Conservation (phyloP, 1,140 invertebrate species). For the Paralvinella palmiformis region DNA sequence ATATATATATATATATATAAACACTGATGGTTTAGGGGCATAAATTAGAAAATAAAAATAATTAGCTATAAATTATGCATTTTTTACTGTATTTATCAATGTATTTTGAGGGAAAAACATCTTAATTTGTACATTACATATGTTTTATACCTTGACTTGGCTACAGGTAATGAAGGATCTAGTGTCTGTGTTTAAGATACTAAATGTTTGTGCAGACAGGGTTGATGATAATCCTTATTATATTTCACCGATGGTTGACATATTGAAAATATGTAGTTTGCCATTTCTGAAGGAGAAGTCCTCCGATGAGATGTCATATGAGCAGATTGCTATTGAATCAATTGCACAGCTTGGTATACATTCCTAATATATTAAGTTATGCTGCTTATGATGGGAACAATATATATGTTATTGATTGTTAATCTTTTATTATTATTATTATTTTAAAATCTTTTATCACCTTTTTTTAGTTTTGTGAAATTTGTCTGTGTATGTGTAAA, state of each 20-base stretch:
- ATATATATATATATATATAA: not conserved
- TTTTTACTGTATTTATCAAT: not conserved
- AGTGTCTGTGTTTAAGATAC: conserved; percentile 44
- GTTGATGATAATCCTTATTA: conserved; percentile 38
- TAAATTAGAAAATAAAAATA: not conserved
- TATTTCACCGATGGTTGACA: conserved; percentile 40
- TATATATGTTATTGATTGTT: not conserved
- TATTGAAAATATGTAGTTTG: conserved; percentile 41
- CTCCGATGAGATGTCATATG: conserved; percentile 47
- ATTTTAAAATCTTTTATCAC: too few species aligned
- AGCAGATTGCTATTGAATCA: conserved; percentile 46
- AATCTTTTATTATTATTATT: conserved; percentile 4
- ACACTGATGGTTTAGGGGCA: not conserved
- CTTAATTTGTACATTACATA: too few species aligned
- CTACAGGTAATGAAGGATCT: conserved; percentile 46
- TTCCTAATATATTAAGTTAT: not conserved
- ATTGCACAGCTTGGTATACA: conserved; percentile 49
- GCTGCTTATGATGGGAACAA: too few species aligned
- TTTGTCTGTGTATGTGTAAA: too few species aligned
- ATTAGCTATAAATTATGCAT: not conserved
- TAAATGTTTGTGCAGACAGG: conserved; percentile 47
- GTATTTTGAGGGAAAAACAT: too few species aligned
- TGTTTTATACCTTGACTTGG: conserved; percentile 1
- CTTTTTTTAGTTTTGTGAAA: too few species aligned
- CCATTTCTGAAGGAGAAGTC: conserved; percentile 50